Conservation (phyloP, 2,113 vertebrate genomes). For the Ictalurus furcatus region DNA sequence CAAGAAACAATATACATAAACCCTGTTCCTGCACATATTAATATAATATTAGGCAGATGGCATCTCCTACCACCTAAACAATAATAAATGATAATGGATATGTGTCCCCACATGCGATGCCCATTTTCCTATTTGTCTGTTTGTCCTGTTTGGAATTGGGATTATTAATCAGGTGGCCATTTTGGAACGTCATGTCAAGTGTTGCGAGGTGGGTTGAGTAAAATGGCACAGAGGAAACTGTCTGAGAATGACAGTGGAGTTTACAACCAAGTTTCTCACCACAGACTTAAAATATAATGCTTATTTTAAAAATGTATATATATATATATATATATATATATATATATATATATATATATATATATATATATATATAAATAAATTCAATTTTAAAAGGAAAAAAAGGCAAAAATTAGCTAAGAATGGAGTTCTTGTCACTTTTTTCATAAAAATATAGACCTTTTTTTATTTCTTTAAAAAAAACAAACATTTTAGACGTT, state of each 20-base stretch:
- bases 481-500: background rate
- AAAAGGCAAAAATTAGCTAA: background rate
- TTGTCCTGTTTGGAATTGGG: slow-evolving; percentile 24
- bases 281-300: background rate
- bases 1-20: slow-evolving; percentile 6
- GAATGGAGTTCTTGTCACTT: background rate
- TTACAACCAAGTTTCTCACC: background rate
- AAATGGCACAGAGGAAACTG: slow-evolving; percentile 35
- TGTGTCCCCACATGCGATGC: background rate
- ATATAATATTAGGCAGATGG: slow-evolving; percentile 19
- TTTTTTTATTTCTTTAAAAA: background rate
- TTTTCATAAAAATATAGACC: background rate
- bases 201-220: slow-evolving; percentile 17
- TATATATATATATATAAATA: background rate
- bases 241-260: background rate
- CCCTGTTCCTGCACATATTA: slow-evolving; percentile 19
- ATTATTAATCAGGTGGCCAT: slow-evolving; percentile 44
- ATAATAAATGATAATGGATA: background rate
- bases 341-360: background rate
- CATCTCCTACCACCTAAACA: background rate
- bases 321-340: background rate
- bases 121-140: slow-evolving; percentile 10
- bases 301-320: background rate
- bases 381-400: background rate
- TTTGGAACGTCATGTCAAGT: slow-evolving; percentile 42